phyloP scores from a whole-genome alignment of 2,888 invertebrate species.

The Torymus texanus region DNA sequence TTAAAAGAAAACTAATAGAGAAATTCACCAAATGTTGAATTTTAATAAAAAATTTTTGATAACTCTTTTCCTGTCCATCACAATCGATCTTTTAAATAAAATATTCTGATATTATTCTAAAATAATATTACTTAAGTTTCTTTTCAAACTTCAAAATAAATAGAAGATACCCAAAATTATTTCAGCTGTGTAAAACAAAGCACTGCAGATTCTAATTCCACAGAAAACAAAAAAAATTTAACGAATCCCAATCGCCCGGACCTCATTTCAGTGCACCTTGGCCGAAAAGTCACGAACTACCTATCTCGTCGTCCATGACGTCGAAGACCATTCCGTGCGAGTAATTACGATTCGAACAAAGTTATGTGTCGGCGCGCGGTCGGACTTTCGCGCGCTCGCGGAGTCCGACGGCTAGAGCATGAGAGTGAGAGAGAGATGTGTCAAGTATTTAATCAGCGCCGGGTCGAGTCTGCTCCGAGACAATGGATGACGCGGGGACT shows the following conservation, averaged over 20 bases:
- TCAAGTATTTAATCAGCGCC: slow-evolving; percentile 74
- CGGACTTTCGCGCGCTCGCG: slow-evolving; percentile 49
- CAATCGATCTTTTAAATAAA: too few species aligned
- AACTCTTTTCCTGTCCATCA: too few species aligned
- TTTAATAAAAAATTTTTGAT: too few species aligned
- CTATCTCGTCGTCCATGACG: not conserved
- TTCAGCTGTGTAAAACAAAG: too few species aligned
- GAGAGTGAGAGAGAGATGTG: slow-evolving; percentile 66
- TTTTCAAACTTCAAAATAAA: too few species aligned
- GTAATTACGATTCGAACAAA: slow-evolving; percentile 74
- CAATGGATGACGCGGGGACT: slow-evolving; percentile 67
- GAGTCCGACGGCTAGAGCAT: not conserved
- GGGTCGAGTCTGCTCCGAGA: slow-evolving; percentile 66
- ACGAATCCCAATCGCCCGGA: not conserved
- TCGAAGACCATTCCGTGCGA: slow-evolving; percentile 65
- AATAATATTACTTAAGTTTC: too few species aligned
- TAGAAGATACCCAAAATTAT: too few species aligned
- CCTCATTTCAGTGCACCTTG: not conserved
- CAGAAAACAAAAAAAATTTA: too few species aligned
- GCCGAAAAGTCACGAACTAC: not conserved
- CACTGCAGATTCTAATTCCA: too few species aligned
- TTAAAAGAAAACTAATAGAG: too few species aligned
- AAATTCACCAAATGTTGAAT: too few species aligned
- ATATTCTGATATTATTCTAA: too few species aligned
- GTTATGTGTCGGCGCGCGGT: slow-evolving; percentile 64